Base-by-base conservation (phyloP, 1,140 invertebrate species). In the Mactra quadrangularis region DNA sequence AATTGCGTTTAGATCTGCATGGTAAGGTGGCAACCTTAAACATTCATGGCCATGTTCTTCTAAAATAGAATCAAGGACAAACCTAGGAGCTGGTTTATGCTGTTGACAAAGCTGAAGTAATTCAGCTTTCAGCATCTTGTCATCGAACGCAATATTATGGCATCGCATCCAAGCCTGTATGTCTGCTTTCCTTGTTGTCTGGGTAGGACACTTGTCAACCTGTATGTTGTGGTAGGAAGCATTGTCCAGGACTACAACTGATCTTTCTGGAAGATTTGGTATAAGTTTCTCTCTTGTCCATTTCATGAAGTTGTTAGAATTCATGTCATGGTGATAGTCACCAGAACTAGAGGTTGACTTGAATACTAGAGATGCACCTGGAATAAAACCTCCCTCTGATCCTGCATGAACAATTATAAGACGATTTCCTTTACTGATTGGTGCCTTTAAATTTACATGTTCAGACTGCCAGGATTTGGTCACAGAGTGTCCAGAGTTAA, bases 171-270 rank as follows among this genome's bases (percentile, higher is more conserved):
- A n/a, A 7, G 7, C 52, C 52, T 55, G 52, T 4, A 35, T 62
- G 27, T 62, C 11, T n/a, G 59, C 25, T n/a, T 62, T 62, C n/a
- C n/a, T n/a, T 41, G 22, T 66, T 22, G 3, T 7, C 17, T 33
- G 25, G 13, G 25, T 62, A 13, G 59, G 31, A 35, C 33, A 62
- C 33, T 25, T 31, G 59, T 62, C 29, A 3, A 31, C 33, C 31
- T 35, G 59, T 6, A 62, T 35, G n/a, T 62, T 62, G 59, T 27
- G 59, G n/a, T 33, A n/a, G 4, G 59, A 3, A 7, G 59, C 59
- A n/a, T 62, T 62, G 17, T 62, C 59, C 27, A 62, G 7, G 4
- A 62, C 59, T 4, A 62, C 4, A 19, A 62, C 33, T 4, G 59
- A 62, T 7, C 27, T 62, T 4, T 9, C 4, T 13, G 59, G 59